These are phyloP conservation scores for Hestina assimilis DNA, from an alignment of 1,140 invertebrate species.

Conservation along the genomic window DNA sequence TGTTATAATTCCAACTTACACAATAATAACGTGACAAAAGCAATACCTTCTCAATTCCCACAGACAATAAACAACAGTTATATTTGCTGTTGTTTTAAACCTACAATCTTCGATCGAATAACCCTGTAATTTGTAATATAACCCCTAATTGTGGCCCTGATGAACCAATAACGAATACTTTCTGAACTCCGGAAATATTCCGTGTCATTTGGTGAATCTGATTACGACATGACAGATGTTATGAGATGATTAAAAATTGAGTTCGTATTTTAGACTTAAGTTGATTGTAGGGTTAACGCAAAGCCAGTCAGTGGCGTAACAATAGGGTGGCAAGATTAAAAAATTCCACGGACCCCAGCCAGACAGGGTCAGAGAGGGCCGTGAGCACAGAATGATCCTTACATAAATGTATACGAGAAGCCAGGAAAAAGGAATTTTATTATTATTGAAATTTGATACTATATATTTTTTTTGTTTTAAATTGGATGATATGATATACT, in stretches of 20 bases:
- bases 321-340: no score
- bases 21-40: neutral
- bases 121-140: neutral
- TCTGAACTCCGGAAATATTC: conserved; percentile 7
- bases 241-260: neutral
- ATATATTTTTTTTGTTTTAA: no score
- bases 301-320: neutral
- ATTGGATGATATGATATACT: no score
- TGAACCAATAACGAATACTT: neutral
- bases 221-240: neutral
- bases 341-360: no score
- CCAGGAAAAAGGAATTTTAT: no score
- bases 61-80: neutral
- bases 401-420: no score
- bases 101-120: conserved; percentile 11
- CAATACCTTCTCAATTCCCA: neutral
- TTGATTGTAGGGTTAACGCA: neutral
- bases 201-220: conserved; percentile 9
- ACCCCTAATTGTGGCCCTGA: neutral
- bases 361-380: no score
- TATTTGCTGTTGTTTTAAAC: neutral
- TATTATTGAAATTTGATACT: no score
- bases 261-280: neutral
- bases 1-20: neutral
- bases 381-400: no score